Evolutionary conservation across 2,113 vertebrate species (phyloP).

Genomic region (Nansenia antarctica): DNA sequence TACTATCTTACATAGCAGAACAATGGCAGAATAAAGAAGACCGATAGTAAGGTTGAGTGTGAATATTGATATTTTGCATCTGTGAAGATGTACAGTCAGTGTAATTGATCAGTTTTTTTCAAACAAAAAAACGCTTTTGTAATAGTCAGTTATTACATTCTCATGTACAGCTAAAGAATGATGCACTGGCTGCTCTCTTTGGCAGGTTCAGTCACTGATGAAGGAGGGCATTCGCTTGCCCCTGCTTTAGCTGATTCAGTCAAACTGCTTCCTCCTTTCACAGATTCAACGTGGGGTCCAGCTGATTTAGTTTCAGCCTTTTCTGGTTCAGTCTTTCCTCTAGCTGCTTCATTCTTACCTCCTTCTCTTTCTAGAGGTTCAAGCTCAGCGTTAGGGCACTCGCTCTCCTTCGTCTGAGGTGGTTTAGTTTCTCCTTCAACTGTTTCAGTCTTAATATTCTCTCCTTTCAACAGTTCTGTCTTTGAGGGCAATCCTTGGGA

Average conservation of each 20-base stretch:
- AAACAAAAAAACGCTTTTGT: too few species aligned
- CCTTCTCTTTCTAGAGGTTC: neutral
- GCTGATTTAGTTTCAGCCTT: neutral
- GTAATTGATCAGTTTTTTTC: too few species aligned
- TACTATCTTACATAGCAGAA: neutral
- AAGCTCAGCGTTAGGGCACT: neutral
- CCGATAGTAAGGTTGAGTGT: too few species aligned
- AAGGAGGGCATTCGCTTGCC: neutral
- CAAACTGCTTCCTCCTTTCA: neutral
- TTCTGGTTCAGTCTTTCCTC: neutral
- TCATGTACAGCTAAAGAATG: too few species aligned
- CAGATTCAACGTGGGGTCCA: neutral
- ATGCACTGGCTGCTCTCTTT: neutral
- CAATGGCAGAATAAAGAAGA: too few species aligned
- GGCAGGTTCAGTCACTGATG: neutral
- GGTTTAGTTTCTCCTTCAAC: neutral
- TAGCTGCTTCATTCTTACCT: neutral
- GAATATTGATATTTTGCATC: too few species aligned
- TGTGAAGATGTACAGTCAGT: too few species aligned
- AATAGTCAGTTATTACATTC: too few species aligned
- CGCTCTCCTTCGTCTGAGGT: neutral
- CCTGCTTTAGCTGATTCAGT: neutral
- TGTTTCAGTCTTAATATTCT: slow-evolving; percentile 1
- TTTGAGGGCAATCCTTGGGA: neutral
- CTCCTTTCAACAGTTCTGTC: slow-evolving; percentile 9